Evolutionary conservation across 1,140 invertebrate genomes (phyloP), one percentile per base, ranked within the genome.

Genomic region (Centruroides sculpturatus): DNA sequence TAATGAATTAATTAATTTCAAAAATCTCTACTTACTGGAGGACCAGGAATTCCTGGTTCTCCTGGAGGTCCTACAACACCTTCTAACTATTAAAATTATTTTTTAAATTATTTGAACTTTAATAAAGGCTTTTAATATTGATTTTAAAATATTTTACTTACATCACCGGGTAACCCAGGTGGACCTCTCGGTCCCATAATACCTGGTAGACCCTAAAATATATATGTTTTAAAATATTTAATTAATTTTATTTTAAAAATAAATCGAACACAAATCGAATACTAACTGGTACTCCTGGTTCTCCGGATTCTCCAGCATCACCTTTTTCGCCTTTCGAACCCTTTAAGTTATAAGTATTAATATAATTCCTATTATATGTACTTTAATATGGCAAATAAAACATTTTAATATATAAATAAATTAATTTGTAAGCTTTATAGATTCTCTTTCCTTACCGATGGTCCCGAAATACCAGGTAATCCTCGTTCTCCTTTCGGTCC

Each of bases 41-140:
- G 71, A 23, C 79, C 78, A 54, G 73, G 67, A 7, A 73, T 70
- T 12, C 69, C 52, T 10, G 47, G 51, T 36, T 63, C 62, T 35
- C 56, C 56, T 11, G 53, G 59, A 23, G 60, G 55, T 36, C 80
- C 77, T 48, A 70, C 67, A 46, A 66, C 64, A 3, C 66, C 64
- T 34, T 64, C 59, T 23, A 60, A 35, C 62, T 64, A 12, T 7
- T 56, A 64, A 53, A 56, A 8, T 48, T 23, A 59, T 5, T 50
- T 41, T 57, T 34, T 11, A 11, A 51, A 46, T 47, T 34, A 6
- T 36, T 11, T 4, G 4, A 13, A 57, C 5, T 36, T 36, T 1
- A 53, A 6, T 53, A 5, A 53, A 53, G 51, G 35, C 49, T 12
- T n/a, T 34, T 51, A 34, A 51, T 12, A 51, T n/a, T 34, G 2